Percentiles rank a stretch among this genome's conserved stretches.
phyloP scores from a whole-genome alignment of 2,113 vertebrate species.

The Tiliqua scincoides region DNA sequence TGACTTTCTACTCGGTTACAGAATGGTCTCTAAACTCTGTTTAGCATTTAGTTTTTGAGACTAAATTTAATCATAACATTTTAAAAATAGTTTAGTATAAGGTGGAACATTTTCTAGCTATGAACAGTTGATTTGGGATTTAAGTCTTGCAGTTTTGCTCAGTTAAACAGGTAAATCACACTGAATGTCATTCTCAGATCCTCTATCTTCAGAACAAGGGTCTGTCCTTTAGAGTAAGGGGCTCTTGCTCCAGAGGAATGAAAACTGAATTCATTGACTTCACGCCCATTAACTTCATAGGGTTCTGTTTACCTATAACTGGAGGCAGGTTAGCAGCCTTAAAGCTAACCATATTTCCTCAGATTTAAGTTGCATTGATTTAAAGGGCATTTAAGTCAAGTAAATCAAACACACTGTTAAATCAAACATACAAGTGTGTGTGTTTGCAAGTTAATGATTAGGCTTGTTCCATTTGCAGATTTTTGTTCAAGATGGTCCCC shows the following conservation, averaged over 20 bases:
- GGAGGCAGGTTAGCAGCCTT: not conserved
- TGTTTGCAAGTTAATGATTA: not conserved
- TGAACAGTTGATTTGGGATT: not conserved
- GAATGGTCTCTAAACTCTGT: conserved; percentile 28
- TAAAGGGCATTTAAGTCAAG: not conserved
- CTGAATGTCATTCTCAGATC: too few species aligned
- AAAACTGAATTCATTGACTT: too few species aligned
- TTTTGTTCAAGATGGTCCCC: not conserved
- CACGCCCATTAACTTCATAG: too few species aligned
- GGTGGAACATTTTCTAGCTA: not conserved
- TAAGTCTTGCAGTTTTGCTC: conserved; percentile 32
- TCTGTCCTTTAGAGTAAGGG: too few species aligned
- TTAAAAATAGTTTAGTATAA: conserved; percentile 40
- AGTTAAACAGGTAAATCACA: not conserved
- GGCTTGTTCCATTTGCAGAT: not conserved
- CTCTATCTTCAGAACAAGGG: too few species aligned
- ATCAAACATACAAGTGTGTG: not conserved
- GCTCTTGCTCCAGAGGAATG: too few species aligned
- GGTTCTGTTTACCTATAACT: not conserved
- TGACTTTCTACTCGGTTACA: not conserved
- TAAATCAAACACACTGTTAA: not conserved
- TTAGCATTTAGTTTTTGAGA: not conserved
- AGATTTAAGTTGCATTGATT: not conserved
- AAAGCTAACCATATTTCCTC: not conserved
- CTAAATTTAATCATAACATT: not conserved